Evolutionary conservation across 2,888 invertebrate species (phyloP), one percentile per base, ranked within the genome.

Genomic region (Lithophane leautieri): DNA sequence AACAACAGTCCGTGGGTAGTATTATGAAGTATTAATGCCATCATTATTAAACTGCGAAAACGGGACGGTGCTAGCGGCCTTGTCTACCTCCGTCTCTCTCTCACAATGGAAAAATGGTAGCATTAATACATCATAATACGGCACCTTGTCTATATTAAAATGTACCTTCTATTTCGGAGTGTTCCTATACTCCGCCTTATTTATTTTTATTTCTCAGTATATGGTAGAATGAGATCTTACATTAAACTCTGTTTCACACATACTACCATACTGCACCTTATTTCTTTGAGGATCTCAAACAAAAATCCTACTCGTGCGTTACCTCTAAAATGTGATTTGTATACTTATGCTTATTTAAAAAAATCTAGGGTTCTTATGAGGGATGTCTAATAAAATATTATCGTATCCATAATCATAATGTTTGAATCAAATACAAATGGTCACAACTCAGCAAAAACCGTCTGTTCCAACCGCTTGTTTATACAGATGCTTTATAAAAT

Each of bases 381-480:
- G n/a, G 42, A 42, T 14, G 34, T 16, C 22, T n/a, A 40, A 66
- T 14, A 63, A 1, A 52, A 8, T 16, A 40, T 40, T 25, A 70
- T 11, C 52, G 22, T 54, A 54, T 77, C n/a, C 50, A 70, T 47
- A 9, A 50, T 58, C 25, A 66, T 56, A 19, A 54, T 14, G 8
- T 16, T 50, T n/a, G 28, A 44, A 78, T 70, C 28, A 6, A 76
- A 72, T 25, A 25, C 66, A 47, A 47, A 44, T 67, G 34, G 16
- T 70, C 44, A 16, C 12, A 62, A 77, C 52, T 56, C 79, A 84
- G 84, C 86, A 86, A 75, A 40, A 77, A 61, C 84, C 85, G 81
- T 72, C 72, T 79, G 81, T 81, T 73, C 74, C 70, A 63, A 78
- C 82, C 19, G 89, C 89, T 89, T 89, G 70, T 89, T 89, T 87